These are phyloP conservation scores for Cyanistes caeruleus DNA, from an alignment of 2,113 vertebrate genomes.

Conservation along the genomic window DNA sequence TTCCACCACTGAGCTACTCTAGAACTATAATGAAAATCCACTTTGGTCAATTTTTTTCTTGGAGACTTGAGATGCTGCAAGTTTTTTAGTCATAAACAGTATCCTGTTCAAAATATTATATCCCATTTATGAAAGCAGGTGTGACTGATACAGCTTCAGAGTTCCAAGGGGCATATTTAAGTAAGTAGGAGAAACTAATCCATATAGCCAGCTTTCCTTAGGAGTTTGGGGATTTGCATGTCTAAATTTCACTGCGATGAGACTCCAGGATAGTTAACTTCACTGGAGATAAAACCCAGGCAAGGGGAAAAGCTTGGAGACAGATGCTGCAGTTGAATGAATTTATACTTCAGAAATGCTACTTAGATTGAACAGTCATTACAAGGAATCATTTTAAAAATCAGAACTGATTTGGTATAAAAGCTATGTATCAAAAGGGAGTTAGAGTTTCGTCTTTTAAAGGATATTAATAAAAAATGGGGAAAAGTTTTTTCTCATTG, in stretches of 20 bases:
- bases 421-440: neutral
- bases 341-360: neutral
- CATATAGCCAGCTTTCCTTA: neutral
- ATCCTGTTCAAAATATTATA: neutral
- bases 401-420: fast-evolving
- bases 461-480: neutral
- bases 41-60: neutral
- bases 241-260: neutral
- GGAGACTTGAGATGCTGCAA: neutral
- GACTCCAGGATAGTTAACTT: neutral
- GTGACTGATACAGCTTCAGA: neutral
- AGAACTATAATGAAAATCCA: neutral
- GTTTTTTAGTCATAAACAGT: neutral
- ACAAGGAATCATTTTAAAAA: neutral
- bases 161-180: neutral
- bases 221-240: neutral
- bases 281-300: neutral
- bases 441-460: neutral
- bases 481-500: neutral
- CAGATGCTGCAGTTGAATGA: neutral
- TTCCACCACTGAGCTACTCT: neutral
- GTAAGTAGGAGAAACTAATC: constrained; percentile 13
- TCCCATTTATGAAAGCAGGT: neutral
- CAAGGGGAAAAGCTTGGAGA: neutral
- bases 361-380: neutral